Conservation (phyloP, 2,888 invertebrate species). For the Xylocampa areola region DNA sequence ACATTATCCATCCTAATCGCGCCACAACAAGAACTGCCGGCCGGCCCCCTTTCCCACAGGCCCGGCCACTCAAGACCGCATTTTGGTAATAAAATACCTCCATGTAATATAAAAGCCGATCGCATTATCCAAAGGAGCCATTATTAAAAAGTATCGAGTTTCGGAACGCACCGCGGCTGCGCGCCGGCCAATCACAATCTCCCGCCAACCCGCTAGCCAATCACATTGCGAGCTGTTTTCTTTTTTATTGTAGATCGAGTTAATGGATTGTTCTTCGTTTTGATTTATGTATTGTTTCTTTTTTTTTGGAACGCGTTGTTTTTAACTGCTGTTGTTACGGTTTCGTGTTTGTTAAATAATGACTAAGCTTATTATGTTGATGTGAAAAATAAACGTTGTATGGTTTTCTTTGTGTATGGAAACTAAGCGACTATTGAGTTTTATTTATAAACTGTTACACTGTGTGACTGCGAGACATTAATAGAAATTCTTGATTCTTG, state of each 20-base stretch:
- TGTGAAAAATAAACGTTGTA: conserved; percentile 20
- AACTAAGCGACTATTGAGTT: not conserved
- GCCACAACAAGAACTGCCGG: conserved; percentile 75
- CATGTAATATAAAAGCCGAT: conserved; percentile 86
- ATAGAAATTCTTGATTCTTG: too few relatives aligned
- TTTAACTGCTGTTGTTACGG: conserved; percentile 50
- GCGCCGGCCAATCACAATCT: conserved; percentile 77
- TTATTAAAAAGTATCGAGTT: conserved; percentile 90
- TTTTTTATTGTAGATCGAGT: conserved; percentile 83
- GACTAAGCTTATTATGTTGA: conserved; percentile 24
- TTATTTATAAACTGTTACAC: conserved; percentile 1
- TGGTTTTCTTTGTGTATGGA: conserved; percentile 13
- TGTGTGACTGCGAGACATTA: not conserved
- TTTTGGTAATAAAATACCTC: conserved; percentile 87
- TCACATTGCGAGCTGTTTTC: conserved; percentile 70
- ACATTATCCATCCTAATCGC: conserved; percentile 73
- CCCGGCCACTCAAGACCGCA: conserved; percentile 80
- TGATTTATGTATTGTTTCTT: conserved; percentile 83
- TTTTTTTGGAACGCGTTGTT: conserved; percentile 62
- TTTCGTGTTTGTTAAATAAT: conserved; percentile 44
- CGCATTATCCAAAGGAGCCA: conserved; percentile 89
- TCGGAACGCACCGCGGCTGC: conserved; percentile 79
- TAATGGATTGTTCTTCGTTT: conserved; percentile 89
- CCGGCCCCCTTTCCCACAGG: conserved; percentile 74
- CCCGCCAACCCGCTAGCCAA: conserved; percentile 79